phyloP scores from a whole-genome alignment of 2,888 invertebrate species.

The Spisula solida region DNA sequence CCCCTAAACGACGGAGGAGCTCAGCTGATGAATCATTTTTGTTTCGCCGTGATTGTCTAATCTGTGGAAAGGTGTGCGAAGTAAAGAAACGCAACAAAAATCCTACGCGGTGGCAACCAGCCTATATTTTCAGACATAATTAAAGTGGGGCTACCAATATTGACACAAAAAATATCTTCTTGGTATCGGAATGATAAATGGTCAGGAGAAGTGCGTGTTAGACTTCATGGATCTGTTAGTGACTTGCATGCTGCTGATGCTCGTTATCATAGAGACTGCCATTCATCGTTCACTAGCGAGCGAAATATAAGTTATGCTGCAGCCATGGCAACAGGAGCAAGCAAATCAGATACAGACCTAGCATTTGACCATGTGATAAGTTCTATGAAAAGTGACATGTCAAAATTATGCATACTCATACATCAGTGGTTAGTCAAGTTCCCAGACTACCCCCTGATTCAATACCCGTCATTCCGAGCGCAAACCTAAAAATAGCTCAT shows the following conservation, averaged over 20 bases:
- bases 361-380: slow-evolving; percentile 33
- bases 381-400: slow-evolving; percentile 20
- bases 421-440: too few relatives aligned
- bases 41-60: too few relatives aligned
- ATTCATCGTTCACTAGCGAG: slow-evolving; percentile 5
- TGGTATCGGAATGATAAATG: slow-evolving; percentile 34
- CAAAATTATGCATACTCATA: slow-evolving; percentile 28
- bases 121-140: too few relatives aligned
- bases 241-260: slow-evolving; percentile 69
- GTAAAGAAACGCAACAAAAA: too few relatives aligned
- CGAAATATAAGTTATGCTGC: neutral
- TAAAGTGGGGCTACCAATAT: too few relatives aligned
- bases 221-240: slow-evolving; percentile 59
- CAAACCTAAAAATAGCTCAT: too few relatives aligned
- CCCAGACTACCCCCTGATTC: too few relatives aligned
- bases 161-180: neutral
- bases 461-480: too few relatives aligned
- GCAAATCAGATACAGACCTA: neutral
- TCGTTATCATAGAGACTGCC: slow-evolving; percentile 59
- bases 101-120: too few relatives aligned
- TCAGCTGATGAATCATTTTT: too few relatives aligned
- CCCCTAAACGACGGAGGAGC: too few relatives aligned
- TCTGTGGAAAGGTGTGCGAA: too few relatives aligned
- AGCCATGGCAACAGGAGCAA: neutral
- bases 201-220: slow-evolving; percentile 33